phyloP scores from a whole-genome alignment of 2,113 vertebrate species.

The Hippocampus barbouri region DNA sequence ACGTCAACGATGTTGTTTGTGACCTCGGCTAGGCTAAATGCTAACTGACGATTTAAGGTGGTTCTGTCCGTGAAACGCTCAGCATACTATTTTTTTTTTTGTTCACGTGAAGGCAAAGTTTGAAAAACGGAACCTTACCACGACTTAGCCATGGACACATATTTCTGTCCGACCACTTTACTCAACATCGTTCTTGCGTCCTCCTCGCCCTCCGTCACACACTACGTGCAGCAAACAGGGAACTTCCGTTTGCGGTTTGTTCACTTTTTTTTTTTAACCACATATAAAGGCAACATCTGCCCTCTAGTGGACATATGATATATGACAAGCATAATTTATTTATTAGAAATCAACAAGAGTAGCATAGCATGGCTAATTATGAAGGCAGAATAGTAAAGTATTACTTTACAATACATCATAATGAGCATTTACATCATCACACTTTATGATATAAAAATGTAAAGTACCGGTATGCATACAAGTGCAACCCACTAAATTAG shows the following conservation, averaged over 20 bases:
- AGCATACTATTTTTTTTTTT: background rate
- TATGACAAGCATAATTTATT: no score
- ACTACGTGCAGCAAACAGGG: background rate
- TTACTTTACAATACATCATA: no score
- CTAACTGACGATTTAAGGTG: slow-evolving; percentile 30
- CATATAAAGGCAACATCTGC: background rate
- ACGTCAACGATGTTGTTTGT: background rate
- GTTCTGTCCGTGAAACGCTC: background rate
- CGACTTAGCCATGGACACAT: slow-evolving; percentile 67
- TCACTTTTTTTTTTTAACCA: no score
- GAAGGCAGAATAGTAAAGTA: no score
- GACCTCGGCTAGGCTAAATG: slow-evolving; percentile 58
- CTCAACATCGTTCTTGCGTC: slow-evolving; percentile 60
- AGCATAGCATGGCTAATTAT: no score
- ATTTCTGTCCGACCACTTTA: slow-evolving; percentile 73
- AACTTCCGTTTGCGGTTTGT: slow-evolving; percentile 16
- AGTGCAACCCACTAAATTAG: no score
- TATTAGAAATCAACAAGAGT: no score
- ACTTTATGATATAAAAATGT: no score
- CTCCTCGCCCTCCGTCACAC: background rate
- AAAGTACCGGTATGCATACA: no score
- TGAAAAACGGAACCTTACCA: slow-evolving; percentile 72
- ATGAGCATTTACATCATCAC: no score
- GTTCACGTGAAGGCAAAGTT: background rate
- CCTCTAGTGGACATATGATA: background rate